These are phyloP conservation scores for Gymnorhina tibicen DNA, from an alignment of 2,113 vertebrate genomes.

Conservation along the genomic window DNA sequence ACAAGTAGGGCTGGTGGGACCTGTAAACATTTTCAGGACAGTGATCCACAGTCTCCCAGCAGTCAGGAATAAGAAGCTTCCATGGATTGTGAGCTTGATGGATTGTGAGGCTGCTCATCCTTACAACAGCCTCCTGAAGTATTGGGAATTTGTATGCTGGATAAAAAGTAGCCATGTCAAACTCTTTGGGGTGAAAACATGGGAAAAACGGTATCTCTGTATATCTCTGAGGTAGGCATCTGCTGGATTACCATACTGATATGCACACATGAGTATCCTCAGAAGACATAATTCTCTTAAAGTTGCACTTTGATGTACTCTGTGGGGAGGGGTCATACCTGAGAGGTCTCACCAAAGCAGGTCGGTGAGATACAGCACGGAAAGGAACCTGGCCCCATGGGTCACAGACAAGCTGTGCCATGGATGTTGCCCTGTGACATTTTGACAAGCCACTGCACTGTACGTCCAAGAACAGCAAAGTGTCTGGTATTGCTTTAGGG, in stretches of 20 bases:
- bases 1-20: not conserved
- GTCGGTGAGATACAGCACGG: not conserved
- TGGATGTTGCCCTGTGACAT: fast-evolving
- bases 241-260: not conserved
- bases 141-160: not conserved
- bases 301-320: not conserved
- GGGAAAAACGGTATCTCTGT: not conserved
- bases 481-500: not conserved
- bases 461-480: not conserved
- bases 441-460: not conserved
- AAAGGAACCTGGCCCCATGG: not conserved
- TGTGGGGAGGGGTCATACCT: not conserved
- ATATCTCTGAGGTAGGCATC: not conserved
- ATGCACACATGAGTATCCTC: not conserved
- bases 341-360: not conserved
- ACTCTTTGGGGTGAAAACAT: not conserved
- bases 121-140: not conserved
- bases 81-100: not conserved
- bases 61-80: not conserved
- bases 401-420: not conserved
- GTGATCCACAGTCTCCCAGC: not conserved
- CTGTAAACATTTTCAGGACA: not conserved
- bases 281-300: not conserved
- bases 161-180: not conserved
- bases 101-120: not conserved